Evolutionary conservation across 2,888 invertebrate species (phyloP).

Genomic region (Dermolepida albohirtum): DNA sequence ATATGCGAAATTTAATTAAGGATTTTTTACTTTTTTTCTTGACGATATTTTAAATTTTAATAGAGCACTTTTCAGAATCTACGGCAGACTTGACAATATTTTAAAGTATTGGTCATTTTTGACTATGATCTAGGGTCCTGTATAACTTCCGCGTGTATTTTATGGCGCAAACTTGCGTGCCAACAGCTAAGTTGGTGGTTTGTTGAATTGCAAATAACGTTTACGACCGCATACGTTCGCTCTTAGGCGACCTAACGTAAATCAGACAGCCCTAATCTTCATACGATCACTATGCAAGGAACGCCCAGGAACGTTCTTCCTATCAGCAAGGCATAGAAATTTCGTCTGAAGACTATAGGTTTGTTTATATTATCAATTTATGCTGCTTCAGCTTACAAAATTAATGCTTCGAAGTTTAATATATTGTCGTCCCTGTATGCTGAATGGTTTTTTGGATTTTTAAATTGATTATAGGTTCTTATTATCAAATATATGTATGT

Average conservation of each 20-base stretch:
- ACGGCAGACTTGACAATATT: too few relatives aligned
- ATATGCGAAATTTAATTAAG: too few relatives aligned
- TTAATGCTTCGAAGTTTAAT: too few relatives aligned
- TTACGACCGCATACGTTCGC: slow-evolving; percentile 27
- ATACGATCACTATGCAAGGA: slow-evolving; percentile 20
- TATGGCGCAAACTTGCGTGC: slow-evolving; percentile 28
- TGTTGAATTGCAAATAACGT: slow-evolving; percentile 47
- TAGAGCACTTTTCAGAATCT: too few relatives aligned
- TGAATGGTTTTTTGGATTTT: too few relatives aligned
- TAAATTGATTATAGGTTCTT: too few relatives aligned
- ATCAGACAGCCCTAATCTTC: slow-evolving; percentile 27
- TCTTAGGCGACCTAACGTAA: slow-evolving; percentile 27
- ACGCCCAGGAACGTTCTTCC: neutral
- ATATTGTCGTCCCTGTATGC: too few relatives aligned
- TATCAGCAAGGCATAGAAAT: neutral
- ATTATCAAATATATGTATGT: too few relatives aligned
- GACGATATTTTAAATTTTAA: too few relatives aligned
- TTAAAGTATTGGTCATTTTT: neutral
- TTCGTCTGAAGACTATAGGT: neutral
- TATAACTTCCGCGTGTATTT: slow-evolving; percentile 25
- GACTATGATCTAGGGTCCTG: neutral
- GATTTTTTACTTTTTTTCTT: too few relatives aligned
- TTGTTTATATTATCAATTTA: too few relatives aligned
- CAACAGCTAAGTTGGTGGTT: slow-evolving; percentile 38
- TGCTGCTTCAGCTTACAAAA: too few relatives aligned